Base-by-base conservation (phyloP, 1,140 invertebrate genomes). In the Drosophila kurseongensis region DNA sequence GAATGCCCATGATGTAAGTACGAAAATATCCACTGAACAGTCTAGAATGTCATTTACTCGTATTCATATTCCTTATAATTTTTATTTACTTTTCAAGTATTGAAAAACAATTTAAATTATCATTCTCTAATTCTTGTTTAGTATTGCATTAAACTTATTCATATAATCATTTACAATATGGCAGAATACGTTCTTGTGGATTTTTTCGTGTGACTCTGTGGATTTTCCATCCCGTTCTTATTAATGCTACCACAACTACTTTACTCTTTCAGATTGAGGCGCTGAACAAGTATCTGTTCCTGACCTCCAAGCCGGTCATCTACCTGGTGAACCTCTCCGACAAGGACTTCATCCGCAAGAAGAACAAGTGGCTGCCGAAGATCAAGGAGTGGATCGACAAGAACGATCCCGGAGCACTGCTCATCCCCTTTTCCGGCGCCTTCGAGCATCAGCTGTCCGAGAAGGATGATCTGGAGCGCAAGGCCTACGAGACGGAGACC, bases 301-400 rank as follows among this genome's bases (percentile, higher is more conserved):
- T 99, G 18, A 99, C 99, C n/a, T 97, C 98, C 0, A 99, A 99
- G 92, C 99, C 99, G 6, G 97, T 98, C 47, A 97, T 99, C 85
- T 99, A 99, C 93, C 93, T 99, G 56, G 96, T 99, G 0, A 99
- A 99, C 93, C 94, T 99, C 42, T 98, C 98, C 0, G 98, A 99
- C 93, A 99, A 98, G 93, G 99, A 99, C 93, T 99, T 98, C 92
- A 98, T 99, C 83, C 95, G 98, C 79, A 99, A 99, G 94, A 99
- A 99, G 93, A 99, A 99, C 92, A 99, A 99, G 94, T 99, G 98
- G 98, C 94, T 99, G 89, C 94, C 96, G 10, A 99, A 99, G 93
- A 98, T 99, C 78, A 99, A 99, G 92, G 98, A 99, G 93, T 99
- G 98, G 98, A 96, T 99, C 68, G 98, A 99, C 92, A 97, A 97